Percentiles rank a stretch among this genome's conserved stretches.
These are phyloP conservation scores for Portunus trituberculatus DNA, from an alignment of 1,140 invertebrate species.

Conservation along the genomic window DNA sequence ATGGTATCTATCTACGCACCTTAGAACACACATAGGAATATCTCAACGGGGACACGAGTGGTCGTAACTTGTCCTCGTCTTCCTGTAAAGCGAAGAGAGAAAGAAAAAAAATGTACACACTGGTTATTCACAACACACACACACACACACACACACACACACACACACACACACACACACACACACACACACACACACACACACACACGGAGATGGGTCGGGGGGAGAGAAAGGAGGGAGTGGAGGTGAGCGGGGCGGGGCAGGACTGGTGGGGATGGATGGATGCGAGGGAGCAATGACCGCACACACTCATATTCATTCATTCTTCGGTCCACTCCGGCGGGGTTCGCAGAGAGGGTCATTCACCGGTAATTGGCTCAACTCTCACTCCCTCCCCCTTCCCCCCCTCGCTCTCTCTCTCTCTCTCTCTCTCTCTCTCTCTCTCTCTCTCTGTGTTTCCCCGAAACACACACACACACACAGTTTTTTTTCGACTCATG, in stretches of 20 bases:
- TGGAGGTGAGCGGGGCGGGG: background rate
- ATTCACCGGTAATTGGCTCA: conserved; percentile 21
- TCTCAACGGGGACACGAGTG: too few species aligned
- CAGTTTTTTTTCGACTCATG: too few species aligned
- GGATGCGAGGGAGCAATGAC: background rate
- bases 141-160: background rate
- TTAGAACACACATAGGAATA: too few species aligned
- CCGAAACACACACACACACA: too few species aligned
- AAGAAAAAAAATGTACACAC: background rate
- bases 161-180: background rate
- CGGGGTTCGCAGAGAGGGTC: background rate
- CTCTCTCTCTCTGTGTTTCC: background rate
- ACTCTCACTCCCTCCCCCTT: conserved; percentile 39
- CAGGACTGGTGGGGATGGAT: background rate
- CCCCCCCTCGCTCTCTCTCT: conserved; percentile 35
- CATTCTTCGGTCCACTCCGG: background rate
- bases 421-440: conserved; percentile 23
- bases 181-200: conserved; percentile 35
- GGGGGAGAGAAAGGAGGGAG: background rate
- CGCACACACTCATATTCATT: background rate
- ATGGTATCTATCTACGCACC: too few species aligned
- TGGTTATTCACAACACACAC: background rate
- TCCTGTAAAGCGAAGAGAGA: background rate
- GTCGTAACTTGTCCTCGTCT: too few species aligned
- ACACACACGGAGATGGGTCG: background rate